Base-by-base conservation (phyloP, 2,888 invertebrate species). In the Aethes cnicana region DNA sequence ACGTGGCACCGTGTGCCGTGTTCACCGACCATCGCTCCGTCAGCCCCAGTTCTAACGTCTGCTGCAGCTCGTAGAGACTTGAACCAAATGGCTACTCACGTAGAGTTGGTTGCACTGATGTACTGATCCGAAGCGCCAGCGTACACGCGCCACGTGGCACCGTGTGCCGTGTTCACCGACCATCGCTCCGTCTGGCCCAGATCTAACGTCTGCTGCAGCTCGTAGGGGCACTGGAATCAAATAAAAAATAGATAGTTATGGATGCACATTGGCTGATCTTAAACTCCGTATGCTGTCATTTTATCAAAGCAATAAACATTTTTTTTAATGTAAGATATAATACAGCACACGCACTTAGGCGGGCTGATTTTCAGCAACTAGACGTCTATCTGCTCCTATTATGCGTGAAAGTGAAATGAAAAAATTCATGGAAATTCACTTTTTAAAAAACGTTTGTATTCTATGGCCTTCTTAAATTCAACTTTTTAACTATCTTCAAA, bases 171-270 rank as follows among this genome's bases (percentile, higher is more conserved):
- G 63, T 83, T 84, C 9, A 91, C 75, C 61, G 81, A 90, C 69
- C 92, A 79, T 48, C 83, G 77, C 33, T 73, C 62, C 41, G 82
- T 78, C 0, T 62, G 46, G 1, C 74, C 80, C 1, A 69, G 68
- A n/a, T 65, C 44, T 49, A 92, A 61, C 16, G 64, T 68, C 64
- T 86, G 84, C 61, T 91, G 81, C 58, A 90, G 90, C 54, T 90
- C 88, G 65, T 91, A 94, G 0, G 94, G 93, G 66, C 94, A 94
- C 94, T 94, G 74, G 17, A 70, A 75, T 47, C 52, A 50, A 43
- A 26, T n/a, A n/a, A 39, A 2, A 18, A 33, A 4, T 26, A 35
- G n/a, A 26, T 18, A 18, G 4, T 9, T 26, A 8, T 8, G 2
- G 7, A 16, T 9, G 33, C 9, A n/a, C 2, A 9, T 20, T 20